A percentile compares a stretch with the other conserved stretches of the same genome.
Evolutionary conservation across 2,888 invertebrate genomes (phyloP).

Genomic region (Deladenus siricidicola): DNA sequence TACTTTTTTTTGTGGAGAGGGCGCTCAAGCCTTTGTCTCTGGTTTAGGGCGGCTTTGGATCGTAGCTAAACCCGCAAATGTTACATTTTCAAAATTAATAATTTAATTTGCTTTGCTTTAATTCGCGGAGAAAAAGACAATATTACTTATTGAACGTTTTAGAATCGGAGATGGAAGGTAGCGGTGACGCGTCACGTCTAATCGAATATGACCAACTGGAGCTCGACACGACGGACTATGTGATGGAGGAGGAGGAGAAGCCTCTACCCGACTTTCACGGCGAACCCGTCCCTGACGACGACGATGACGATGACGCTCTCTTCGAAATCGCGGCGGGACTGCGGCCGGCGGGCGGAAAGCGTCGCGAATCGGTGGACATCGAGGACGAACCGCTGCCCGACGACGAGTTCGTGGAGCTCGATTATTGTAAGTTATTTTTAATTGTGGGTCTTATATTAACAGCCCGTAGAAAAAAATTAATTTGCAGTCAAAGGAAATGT

Average conservation of each 20-base stretch:
- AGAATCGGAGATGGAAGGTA: no score
- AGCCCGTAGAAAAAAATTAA: neutral
- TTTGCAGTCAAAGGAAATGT: neutral
- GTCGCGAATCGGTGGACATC: conserved; percentile 33
- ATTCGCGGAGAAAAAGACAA: no score
- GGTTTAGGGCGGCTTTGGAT: no score
- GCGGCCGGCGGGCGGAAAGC: conserved; percentile 29
- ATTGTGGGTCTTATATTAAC: neutral
- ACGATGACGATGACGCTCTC: conserved; percentile 44
- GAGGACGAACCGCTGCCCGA: conserved; percentile 48
- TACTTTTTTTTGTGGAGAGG: no score
- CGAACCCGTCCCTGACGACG: conserved; percentile 49
- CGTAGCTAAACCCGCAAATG: no score
- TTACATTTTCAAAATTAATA: no score
- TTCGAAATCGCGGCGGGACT: conserved; percentile 46
- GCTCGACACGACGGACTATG: conserved; percentile 18
- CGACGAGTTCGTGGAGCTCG: conserved; percentile 44
- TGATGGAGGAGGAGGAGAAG: conserved; percentile 22
- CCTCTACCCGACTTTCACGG: conserved; percentile 47
- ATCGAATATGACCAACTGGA: conserved; percentile 22
- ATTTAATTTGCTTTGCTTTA: no score
- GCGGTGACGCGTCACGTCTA: no score
- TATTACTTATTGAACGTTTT: no score
- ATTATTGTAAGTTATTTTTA: conserved; percentile 42
- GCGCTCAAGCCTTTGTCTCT: no score